Percentiles rank a stretch among this genome's conserved stretches.
Conservation (phyloP, 1,140 invertebrate species). For the Drepana arcuata region DNA sequence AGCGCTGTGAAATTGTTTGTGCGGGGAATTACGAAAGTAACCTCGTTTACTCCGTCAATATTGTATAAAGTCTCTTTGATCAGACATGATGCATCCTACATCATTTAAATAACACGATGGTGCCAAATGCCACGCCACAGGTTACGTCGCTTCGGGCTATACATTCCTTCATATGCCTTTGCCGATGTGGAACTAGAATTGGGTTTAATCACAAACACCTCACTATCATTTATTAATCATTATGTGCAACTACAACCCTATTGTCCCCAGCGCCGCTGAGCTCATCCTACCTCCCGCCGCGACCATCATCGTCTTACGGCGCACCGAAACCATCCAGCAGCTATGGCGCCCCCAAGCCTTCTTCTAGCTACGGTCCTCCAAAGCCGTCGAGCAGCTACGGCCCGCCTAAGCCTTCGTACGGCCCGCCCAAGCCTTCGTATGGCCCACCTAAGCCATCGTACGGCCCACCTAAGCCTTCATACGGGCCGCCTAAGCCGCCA, state of each 20-base stretch:
- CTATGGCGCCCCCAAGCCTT: constrained; percentile 39
- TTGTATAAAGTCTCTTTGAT: too few species aligned
- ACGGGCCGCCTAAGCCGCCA: constrained; percentile 27
- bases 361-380: constrained; percentile 20
- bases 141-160: neutral
- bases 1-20: too few species aligned
- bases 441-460: constrained; percentile 45
- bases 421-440: constrained; percentile 36
- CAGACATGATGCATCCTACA: neutral
- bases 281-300: constrained; percentile 50
- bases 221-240: neutral
- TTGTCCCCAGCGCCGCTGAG: constrained; percentile 52
- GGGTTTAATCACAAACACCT: neutral
- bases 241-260: neutral
- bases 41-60: too few species aligned
- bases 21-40: too few species aligned
- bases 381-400: constrained; percentile 65
- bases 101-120: neutral
- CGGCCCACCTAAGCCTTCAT: constrained; percentile 29
- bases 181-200: neutral
- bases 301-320: constrained; percentile 21
- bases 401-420: constrained; percentile 39
- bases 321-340: constrained; percentile 35
- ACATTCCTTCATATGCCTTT: neutral
- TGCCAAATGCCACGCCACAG: too few species aligned